Percentiles rank a stretch among this genome's conserved stretches.
phyloP scores from a whole-genome alignment of 2,113 vertebrate species.

The Calypte anna region DNA sequence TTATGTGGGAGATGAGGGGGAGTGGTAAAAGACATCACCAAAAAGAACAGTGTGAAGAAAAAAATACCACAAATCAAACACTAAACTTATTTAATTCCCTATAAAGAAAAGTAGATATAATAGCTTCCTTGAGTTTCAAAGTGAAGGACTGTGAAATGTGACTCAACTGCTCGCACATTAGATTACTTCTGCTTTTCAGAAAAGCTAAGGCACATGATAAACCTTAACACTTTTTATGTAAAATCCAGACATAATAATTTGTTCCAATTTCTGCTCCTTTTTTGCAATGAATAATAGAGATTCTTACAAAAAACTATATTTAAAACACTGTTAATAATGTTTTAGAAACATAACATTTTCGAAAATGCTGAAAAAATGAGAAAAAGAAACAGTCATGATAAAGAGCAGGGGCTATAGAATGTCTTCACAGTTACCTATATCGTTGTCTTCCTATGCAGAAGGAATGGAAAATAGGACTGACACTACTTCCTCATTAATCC shows the following conservation, averaged over 20 bases:
- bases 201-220: neutral
- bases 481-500: neutral
- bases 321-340: neutral
- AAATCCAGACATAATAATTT: neutral
- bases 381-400: neutral
- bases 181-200: neutral
- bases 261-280: accelerated
- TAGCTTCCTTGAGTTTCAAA: neutral
- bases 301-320: neutral
- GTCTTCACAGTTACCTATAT: neutral
- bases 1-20: neutral
- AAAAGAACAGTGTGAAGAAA: neutral
- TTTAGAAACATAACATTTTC: neutral
- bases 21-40: accelerated
- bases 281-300: neutral
- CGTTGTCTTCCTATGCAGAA: neutral
- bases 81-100: neutral
- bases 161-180: neutral
- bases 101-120: neutral
- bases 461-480: neutral
- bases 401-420: neutral
- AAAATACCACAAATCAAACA: too few species aligned
- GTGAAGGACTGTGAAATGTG: neutral
- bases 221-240: neutral
- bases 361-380: neutral